Conservation (phyloP, 64 coral and sea anemone species). For the Pocillopora damicornis region DNA sequence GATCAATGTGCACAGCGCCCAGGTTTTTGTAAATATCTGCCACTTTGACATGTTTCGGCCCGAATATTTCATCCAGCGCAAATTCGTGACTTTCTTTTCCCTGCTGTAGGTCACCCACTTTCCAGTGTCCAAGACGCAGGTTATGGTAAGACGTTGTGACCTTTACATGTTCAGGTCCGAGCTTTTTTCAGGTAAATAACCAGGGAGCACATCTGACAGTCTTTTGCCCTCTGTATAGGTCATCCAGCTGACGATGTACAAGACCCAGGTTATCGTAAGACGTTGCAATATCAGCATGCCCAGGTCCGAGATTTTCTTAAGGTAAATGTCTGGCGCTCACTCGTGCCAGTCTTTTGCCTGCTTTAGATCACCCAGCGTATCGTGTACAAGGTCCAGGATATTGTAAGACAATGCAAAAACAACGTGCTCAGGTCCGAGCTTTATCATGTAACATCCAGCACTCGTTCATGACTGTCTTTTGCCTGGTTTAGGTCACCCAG, state of each 20-base stretch:
- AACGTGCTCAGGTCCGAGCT: too few species aligned
- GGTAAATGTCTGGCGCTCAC: neutral
- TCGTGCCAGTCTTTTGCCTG: neutral
- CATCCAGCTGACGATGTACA: neutral
- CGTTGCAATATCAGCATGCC: neutral
- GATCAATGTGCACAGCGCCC: neutral
- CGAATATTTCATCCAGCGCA: too few species aligned
- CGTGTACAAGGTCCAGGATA: neutral
- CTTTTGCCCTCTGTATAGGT: slow-evolving; percentile 15
- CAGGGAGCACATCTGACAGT: neutral
- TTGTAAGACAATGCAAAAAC: neutral
- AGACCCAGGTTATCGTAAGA: neutral
- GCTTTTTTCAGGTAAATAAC: neutral
- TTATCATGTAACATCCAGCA: too few species aligned
- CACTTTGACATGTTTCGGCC: neutral
- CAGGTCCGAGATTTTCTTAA: neutral
- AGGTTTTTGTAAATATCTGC: neutral
- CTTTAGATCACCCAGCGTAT: neutral
- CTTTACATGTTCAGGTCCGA: slow-evolving; percentile 2
- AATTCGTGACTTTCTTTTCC: too few species aligned
- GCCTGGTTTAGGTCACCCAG: too few species aligned
- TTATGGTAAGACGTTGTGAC: slow-evolving; percentile 9
- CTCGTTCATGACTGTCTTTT: too few species aligned
- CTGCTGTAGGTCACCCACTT: neutral
- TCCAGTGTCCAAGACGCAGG: neutral